Conservation (phyloP, 1,140 invertebrate genomes). For the Drosophila pandora region DNA sequence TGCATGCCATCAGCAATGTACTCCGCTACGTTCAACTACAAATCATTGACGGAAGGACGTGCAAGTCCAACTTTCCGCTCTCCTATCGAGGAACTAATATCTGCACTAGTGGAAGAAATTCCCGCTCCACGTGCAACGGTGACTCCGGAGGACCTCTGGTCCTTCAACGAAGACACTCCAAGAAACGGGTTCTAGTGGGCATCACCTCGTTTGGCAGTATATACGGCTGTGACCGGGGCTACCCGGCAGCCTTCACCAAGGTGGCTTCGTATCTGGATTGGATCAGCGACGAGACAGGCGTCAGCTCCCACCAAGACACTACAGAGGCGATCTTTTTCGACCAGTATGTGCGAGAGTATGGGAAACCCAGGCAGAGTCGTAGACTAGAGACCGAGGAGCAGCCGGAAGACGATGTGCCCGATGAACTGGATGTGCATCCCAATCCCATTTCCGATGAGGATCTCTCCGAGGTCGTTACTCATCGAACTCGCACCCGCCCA, state of each 20-base stretch:
- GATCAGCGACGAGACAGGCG: constrained; percentile 84
- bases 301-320: constrained; percentile 65
- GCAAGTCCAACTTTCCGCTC: constrained; percentile 85
- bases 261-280: constrained; percentile 85
- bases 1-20: constrained; percentile 78
- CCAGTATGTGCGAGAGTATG: constrained; percentile 62
- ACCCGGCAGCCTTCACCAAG: constrained; percentile 85
- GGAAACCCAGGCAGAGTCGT: constrained; percentile 45
- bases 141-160: constrained; percentile 85
- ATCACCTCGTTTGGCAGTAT: constrained; percentile 85
- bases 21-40: constrained; percentile 85
- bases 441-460: constrained; percentile 30
- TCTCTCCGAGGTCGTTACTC: constrained; percentile 27
- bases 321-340: constrained; percentile 73
- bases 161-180: constrained; percentile 67
- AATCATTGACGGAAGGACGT: constrained; percentile 85
- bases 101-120: constrained; percentile 83
- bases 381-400: constrained; percentile 41
- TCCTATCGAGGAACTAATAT: constrained; percentile 84
- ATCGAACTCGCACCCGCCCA: constrained; percentile 42
- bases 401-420: constrained; percentile 51
- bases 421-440: constrained; percentile 58
- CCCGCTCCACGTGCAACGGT: constrained; percentile 83
- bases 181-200: constrained; percentile 83
- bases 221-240: constrained; percentile 85